Base-by-base conservation (phyloP, 2,888 invertebrate species). In the Mythimna albipuncta region DNA sequence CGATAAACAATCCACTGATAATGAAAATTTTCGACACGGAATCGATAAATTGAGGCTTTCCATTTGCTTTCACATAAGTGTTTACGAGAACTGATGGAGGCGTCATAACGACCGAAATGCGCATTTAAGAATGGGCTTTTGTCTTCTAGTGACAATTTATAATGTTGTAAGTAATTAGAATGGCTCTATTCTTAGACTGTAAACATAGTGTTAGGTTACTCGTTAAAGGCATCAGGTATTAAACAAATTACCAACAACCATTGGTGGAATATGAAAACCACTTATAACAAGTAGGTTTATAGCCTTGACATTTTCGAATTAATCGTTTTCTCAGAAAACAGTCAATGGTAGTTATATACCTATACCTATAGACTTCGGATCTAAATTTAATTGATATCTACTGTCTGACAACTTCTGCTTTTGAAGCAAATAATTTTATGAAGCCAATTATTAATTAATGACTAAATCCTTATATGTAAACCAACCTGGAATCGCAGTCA, bases 1-100 rank as follows among this genome's bases (percentile, higher is more conserved):
- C 76, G 26, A 55, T 13, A 38, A 55, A 72, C 66, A 47, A 55
- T 38, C 55, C 72, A 66, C 66, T 6, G 3, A 72, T 38, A 38
- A 92, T 86, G 64, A 90, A 91, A 1, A 88, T 79, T 70, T 91
- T 91, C 0, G 93, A 91, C 67, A 92, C 75, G n/a, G 65, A 50
- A 70, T 93, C 93, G 38, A 91, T 76, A 38, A 47, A 38, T n/a
- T 59, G 82, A 84, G 1, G 70, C 64, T 87, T 87, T 9, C 84
- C 76, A 59, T 82, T 80, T 69, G 80, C 72, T 72, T 85, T 74
- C 13, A 92, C 74, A 65, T 89, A 91, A 35, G 90, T 91, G 64
- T 93, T 93, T 16, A 91, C 86, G 32, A 86, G 89, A 63, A 90
- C 87, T 6, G 85, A 75, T 6, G 88, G 87, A 47, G 89, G 87